These are phyloP conservation scores for Rhyacophila evoluta DNA, from an alignment of 2,888 invertebrate genomes.

Conservation along the genomic window DNA sequence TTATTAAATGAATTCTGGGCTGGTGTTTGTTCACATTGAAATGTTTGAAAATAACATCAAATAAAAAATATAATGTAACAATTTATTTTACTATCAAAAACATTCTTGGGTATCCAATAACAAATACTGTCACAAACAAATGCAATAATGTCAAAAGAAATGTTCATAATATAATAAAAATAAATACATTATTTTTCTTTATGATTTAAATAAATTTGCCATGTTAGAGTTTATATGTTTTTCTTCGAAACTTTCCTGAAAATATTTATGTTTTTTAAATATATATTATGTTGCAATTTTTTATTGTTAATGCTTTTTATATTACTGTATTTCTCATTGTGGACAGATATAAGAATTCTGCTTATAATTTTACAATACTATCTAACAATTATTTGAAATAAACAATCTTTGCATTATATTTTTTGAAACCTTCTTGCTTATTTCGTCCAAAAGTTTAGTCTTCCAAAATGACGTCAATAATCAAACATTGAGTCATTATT, in stretches of 20 bases:
- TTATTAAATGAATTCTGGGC: constrained; percentile 38
- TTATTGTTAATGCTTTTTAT: too few species aligned
- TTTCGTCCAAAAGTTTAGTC: not conserved
- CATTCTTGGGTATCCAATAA: too few species aligned
- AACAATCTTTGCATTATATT: constrained; percentile 15
- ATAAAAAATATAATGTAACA: too few species aligned
- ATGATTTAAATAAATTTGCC: too few species aligned
- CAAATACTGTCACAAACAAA: too few species aligned
- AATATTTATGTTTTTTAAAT: too few species aligned
- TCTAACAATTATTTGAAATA: not conserved
- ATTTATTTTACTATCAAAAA: too few species aligned
- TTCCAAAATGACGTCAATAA: not conserved
- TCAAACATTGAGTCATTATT: too few species aligned
- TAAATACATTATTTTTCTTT: too few species aligned
- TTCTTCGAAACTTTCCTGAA: too few species aligned
- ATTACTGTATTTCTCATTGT: constrained; percentile 41
- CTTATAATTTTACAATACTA: constrained; percentile 39
- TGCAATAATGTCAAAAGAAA: not conserved
- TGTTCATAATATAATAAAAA: not conserved
- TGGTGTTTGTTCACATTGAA: constrained; percentile 43
- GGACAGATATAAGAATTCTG: constrained; percentile 48
- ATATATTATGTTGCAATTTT: too few species aligned
- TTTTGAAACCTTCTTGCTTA: not conserved
- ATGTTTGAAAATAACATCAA: not conserved
- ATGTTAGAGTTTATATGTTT: too few species aligned